Conservation (phyloP, 2,797 vertebrate genomes). For the Galago senegalensis region DNA sequence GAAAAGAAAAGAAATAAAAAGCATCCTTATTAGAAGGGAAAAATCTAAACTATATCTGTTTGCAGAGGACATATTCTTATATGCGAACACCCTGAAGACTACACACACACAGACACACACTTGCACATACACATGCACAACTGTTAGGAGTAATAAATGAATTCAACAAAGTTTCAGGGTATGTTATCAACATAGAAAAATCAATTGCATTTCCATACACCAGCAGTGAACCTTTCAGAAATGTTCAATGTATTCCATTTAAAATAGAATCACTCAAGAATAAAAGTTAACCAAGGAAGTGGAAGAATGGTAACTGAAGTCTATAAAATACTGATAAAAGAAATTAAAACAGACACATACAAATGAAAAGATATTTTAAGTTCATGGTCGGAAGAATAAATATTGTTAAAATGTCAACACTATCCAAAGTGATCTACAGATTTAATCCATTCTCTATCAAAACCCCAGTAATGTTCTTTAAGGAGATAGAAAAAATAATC, state of each 20-base stretch:
- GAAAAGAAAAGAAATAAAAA: neutral
- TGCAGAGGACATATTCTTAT: neutral
- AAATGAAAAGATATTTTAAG: neutral
- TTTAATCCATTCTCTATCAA: neutral
- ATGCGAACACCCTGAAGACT: neutral
- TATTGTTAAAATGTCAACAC: neutral
- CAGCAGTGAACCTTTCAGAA: neutral
- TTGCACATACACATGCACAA: neutral
- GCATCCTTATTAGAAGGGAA: neutral
- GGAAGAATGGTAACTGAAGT: neutral
- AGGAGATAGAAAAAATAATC: neutral
- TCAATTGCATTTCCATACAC: neutral
- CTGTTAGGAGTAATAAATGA: neutral
- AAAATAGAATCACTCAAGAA: neutral
- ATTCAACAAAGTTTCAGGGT: neutral
- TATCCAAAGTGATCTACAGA: neutral
- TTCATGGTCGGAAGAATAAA: neutral
- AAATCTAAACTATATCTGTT: neutral
- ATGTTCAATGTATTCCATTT: no score
- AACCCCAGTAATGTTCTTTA: no score
- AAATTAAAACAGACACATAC: neutral
- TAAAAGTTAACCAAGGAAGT: neutral
- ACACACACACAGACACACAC: neutral
- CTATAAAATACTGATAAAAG: neutral
- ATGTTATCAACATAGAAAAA: neutral